Conservation (phyloP, 2,113 vertebrate species). For the Lipotes vexillifer region DNA sequence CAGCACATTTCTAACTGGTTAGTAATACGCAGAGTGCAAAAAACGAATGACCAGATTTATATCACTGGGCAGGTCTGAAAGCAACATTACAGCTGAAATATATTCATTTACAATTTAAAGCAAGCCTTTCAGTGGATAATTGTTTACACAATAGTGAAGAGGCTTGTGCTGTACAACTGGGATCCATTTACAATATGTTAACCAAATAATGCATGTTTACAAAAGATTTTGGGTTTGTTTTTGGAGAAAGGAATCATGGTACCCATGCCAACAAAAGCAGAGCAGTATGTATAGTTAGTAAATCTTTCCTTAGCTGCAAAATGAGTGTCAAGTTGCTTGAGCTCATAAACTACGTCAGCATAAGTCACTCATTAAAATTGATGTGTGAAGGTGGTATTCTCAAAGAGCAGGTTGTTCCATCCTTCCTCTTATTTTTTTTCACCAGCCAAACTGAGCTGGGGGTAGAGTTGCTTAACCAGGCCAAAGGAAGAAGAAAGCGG, state of each 20-base stretch:
- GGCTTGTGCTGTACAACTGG: constrained; percentile 7
- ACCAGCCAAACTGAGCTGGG: constrained; percentile 77
- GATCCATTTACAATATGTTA: constrained; percentile 66
- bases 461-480: constrained; percentile 79
- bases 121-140: constrained; percentile 57
- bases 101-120: constrained; percentile 66
- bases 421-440: constrained; percentile 73
- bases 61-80: constrained; percentile 56
- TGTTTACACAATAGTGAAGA: constrained; percentile 61
- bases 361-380: constrained; percentile 79
- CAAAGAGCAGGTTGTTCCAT: constrained; percentile 72
- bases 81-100: constrained; percentile 69
- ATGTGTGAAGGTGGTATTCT: constrained; percentile 72
- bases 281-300: constrained; percentile 67
- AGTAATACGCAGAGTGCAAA: constrained; percentile 62
- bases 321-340: constrained; percentile 74
- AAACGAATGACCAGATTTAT: constrained; percentile 67
- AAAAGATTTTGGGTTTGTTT: constrained; percentile 70
- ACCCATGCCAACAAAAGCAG: constrained; percentile 62
- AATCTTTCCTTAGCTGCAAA: constrained; percentile 78
- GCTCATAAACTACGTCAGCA: constrained; percentile 53
- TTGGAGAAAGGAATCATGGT: constrained; percentile 64
- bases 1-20: constrained; percentile 62
- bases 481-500: constrained; percentile 76
- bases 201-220: constrained; percentile 72